Conservation (phyloP, 1,140 invertebrate genomes). For the Scaptomyza montana region DNA sequence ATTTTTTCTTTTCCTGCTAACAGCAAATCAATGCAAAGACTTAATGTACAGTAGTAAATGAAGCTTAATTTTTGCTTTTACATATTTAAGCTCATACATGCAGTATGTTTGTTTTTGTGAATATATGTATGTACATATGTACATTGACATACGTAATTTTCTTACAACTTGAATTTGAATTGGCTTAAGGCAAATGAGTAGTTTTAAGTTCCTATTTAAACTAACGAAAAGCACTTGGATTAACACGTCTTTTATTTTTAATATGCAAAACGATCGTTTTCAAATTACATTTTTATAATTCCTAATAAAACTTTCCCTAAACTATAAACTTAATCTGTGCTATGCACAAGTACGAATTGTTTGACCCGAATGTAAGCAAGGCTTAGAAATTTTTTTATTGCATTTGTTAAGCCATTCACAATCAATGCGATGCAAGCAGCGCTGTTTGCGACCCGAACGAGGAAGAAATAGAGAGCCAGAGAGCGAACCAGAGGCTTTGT, state of each 20-base stretch:
- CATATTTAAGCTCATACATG: not conserved
- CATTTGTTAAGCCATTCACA: slow-evolving; percentile 7
- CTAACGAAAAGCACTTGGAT: too few species aligned
- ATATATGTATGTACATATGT: not conserved
- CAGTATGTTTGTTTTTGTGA: too few species aligned
- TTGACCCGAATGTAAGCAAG: not conserved
- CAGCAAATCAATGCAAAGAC: not conserved
- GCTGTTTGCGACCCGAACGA: not conserved
- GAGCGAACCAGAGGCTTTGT: not conserved
- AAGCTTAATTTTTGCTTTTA: not conserved
- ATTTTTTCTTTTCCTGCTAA: not conserved
- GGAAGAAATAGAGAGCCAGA: slow-evolving; percentile 9
- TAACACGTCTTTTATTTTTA: too few species aligned
- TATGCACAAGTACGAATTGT: not conserved
- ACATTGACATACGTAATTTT: too few species aligned
- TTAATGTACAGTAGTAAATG: not conserved
- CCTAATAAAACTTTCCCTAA: not conserved
- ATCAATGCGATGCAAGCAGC: slow-evolving; percentile 2
- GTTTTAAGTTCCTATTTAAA: too few species aligned
- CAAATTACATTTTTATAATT: too few species aligned
- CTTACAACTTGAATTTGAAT: too few species aligned
- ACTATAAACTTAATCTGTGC: too few species aligned
- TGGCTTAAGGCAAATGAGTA: not conserved
- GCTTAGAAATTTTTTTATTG: not conserved
- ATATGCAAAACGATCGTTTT: too few species aligned